Evolutionary conservation across 1,140 invertebrate genomes (phyloP), one percentile per base, ranked within the genome.

Genomic region (Marisa cornuarietis): DNA sequence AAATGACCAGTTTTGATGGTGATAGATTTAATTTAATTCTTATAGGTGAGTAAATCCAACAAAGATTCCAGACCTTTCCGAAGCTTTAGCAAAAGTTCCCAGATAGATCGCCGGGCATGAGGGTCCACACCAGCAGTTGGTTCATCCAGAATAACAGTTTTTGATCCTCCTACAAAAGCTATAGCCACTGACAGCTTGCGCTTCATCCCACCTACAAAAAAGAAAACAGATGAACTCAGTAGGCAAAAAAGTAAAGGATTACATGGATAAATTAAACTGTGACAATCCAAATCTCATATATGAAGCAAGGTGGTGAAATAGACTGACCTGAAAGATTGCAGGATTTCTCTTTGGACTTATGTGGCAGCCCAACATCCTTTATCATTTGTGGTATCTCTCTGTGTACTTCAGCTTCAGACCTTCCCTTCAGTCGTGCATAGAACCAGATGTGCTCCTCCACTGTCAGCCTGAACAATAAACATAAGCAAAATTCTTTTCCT

Each of bases 111-210:
- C 24, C 93, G 85, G 13, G 93, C 92, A 85, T 92, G 92, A 16
- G 93, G 92, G 87, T 93, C 93, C 71, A 93, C 92, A 72, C 93
- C 93, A 78, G 93, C 93, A 14, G 93, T 93, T 11, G 93, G 93
- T 84, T 93, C 93, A 89, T 93, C 93, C 31, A 93, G 84, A 68
- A 93, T 92, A 13, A 93, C 92, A 14, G 91, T 90, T 78, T 89
- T 85, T 13, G 90, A 89, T 71, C 87, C 88, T 66, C 93, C 93
- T 62, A 93, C 91, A 89, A 94, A 93, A 22, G 93, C 93, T 79
- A 93, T 92, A 20, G 92, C 93, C 49, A 94, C 92, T 52, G 93
- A 93, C 24, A 94, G 86, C 83, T 94, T 93, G 61, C 93, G 87
- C 85, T 93, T 92, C 93, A 93, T 93, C 51, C 93, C 93, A 82